Conservation (phyloP, 2,888 invertebrate species). For the Steinernema hermaphroditum region DNA sequence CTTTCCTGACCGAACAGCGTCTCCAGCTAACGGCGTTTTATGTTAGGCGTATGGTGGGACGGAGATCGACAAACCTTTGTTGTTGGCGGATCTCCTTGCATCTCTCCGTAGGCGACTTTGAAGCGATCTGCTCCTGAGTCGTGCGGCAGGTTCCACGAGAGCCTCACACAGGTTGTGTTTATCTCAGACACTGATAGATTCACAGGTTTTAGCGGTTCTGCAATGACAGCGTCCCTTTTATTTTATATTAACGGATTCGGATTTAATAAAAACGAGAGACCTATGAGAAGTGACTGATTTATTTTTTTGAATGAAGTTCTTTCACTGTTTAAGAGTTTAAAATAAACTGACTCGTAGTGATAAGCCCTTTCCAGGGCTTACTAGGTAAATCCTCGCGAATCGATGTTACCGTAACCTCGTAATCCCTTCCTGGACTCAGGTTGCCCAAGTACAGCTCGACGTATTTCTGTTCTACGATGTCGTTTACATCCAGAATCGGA, state of each 20-base stretch:
- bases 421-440: constrained; percentile 62
- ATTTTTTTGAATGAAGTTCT: too few relatives aligned
- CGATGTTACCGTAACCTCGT: constrained; percentile 57
- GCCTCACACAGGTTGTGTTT: constrained; percentile 53
- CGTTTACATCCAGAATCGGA: constrained; percentile 61
- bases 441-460: constrained; percentile 63
- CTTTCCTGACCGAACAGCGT: constrained; percentile 35
- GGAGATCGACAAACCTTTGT: too few relatives aligned
- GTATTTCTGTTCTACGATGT: constrained; percentile 60
- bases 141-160: constrained; percentile 52
- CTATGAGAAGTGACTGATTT: too few relatives aligned
- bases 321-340: neutral
- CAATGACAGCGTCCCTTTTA: constrained; percentile 17
- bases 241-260: too few relatives aligned
- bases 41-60: too few relatives aligned
- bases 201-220: constrained; percentile 41
- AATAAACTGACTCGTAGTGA: constrained; percentile 60
- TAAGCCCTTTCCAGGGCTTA: constrained; percentile 57
- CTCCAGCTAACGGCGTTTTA: constrained; percentile 30
- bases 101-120: constrained; percentile 51
- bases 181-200: constrained; percentile 53
- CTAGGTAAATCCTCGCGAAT: constrained; percentile 59
- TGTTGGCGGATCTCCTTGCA: constrained; percentile 43
- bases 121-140: constrained; percentile 56
- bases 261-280: too few relatives aligned